A percentile compares a stretch with the other conserved stretches of the same genome.
These are phyloP conservation scores for Limenitis camilla DNA, from an alignment of 2,888 invertebrate species.

Conservation along the genomic window DNA sequence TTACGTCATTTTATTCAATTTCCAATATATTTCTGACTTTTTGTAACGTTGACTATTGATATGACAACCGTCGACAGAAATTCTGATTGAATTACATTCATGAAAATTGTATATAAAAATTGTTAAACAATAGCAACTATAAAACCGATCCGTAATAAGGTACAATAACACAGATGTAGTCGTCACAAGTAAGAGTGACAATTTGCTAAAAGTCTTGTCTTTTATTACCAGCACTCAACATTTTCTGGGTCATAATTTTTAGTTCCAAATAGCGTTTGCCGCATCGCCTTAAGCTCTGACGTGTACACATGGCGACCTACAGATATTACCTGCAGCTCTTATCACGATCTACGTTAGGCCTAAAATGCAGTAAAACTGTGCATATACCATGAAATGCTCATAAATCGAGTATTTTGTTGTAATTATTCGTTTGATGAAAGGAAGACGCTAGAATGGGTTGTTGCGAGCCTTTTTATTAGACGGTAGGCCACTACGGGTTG, in stretches of 20 bases:
- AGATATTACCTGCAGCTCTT: conserved; percentile 7
- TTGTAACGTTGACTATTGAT: too few relatives aligned
- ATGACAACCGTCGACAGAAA: too few relatives aligned
- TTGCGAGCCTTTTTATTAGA: conserved; percentile 16
- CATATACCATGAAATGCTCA: conserved; percentile 7
- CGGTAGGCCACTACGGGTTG: too few relatives aligned
- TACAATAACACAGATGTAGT: conserved; percentile 18
- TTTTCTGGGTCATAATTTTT: conserved; percentile 44
- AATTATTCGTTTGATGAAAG: conserved; percentile 19
- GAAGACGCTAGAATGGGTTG: conserved; percentile 7
- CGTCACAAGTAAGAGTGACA: conserved; percentile 25
- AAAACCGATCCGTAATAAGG: conserved; percentile 14
- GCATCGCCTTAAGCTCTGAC: conserved; percentile 36
- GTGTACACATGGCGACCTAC: conserved; percentile 27
- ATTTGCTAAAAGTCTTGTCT: conserved; percentile 34
- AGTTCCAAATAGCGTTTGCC: conserved; percentile 41
- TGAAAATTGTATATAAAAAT: background rate
- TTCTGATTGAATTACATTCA: too few relatives aligned
- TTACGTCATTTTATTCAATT: too few relatives aligned
- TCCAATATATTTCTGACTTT: too few relatives aligned
- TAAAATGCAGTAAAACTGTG: conserved; percentile 3
- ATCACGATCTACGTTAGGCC: background rate
- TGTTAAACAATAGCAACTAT: conserved; percentile 1
- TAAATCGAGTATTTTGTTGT: conserved; percentile 18
- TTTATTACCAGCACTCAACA: conserved; percentile 39